Evolutionary conservation across 2,888 invertebrate genomes (phyloP).

Genomic region (Cephus rjabovi): DNA sequence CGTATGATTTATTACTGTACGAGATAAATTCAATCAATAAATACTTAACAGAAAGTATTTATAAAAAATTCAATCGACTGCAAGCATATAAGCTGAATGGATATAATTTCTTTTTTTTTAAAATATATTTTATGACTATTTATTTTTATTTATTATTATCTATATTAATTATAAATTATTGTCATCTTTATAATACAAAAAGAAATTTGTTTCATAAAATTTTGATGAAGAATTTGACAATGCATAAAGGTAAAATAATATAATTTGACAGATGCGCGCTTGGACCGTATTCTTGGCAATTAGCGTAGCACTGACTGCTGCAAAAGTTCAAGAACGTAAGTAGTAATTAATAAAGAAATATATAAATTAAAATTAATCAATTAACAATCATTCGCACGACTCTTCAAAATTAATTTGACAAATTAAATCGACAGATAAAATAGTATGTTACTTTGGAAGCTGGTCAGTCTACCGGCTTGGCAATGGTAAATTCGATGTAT

Average conservation of each 20-base stretch:
- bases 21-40: too few species aligned
- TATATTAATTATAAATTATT: too few species aligned
- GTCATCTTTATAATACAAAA: too few species aligned
- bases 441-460: slow-evolving; percentile 82
- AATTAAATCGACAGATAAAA: slow-evolving; percentile 67
- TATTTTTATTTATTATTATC: too few species aligned
- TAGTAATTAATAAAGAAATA: background rate
- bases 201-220: too few species aligned
- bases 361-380: background rate
- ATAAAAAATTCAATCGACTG: too few species aligned
- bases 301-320: background rate
- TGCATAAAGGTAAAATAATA: background rate
- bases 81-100: too few species aligned
- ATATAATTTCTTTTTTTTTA: too few species aligned
- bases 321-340: background rate
- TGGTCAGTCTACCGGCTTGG: slow-evolving; percentile 80
- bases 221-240: too few species aligned
- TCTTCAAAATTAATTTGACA: background rate
- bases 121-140: too few species aligned
- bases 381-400: background rate
- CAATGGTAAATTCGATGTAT: slow-evolving; percentile 75
- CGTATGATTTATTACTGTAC: background rate
- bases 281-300: background rate
- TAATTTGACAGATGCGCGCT: background rate
- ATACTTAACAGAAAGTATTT: too few species aligned